Evolutionary conservation across 2,888 invertebrate species (phyloP).

Genomic region (Trissolcus japonicus): DNA sequence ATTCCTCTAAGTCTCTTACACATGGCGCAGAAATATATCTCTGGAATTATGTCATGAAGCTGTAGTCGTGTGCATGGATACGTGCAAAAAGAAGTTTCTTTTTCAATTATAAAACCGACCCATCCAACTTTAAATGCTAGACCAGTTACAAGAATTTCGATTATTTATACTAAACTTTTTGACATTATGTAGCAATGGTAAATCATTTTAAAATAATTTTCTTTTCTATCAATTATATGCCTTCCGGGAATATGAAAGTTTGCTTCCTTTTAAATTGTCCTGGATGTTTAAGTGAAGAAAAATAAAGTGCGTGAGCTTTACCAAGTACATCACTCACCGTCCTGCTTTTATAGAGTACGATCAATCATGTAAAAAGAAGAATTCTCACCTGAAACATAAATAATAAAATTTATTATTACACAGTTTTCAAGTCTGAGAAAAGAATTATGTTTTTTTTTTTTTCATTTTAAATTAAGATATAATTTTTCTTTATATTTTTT

Average conservation of each 20-base stretch:
- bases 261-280: constrained; percentile 10
- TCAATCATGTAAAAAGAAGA: constrained; percentile 43
- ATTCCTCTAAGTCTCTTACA: constrained; percentile 55
- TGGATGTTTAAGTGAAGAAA: constrained; percentile 6
- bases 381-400: constrained; percentile 44
- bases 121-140: background rate
- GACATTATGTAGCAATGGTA: background rate
- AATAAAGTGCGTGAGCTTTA: constrained; percentile 35
- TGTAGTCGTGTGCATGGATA: constrained; percentile 27
- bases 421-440: background rate
- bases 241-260: too few relatives aligned
- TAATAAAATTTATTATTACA: background rate
- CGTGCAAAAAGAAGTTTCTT: background rate
- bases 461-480: background rate
- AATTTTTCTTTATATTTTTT: too few relatives aligned
- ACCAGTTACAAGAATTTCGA: constrained; percentile 1
- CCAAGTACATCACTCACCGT: constrained; percentile 40
- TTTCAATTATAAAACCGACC: constrained; percentile 16
- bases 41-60: constrained; percentile 71
- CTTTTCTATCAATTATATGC: too few relatives aligned
- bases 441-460: background rate
- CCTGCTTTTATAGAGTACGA: constrained; percentile 28
- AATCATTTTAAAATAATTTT: background rate
- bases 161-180: background rate
- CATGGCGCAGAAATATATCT: constrained; percentile 68